Percentiles rank a stretch among this genome's conserved stretches.
These are phyloP conservation scores for Euura lappo DNA, from an alignment of 1,140 invertebrate species.

Conservation along the genomic window DNA sequence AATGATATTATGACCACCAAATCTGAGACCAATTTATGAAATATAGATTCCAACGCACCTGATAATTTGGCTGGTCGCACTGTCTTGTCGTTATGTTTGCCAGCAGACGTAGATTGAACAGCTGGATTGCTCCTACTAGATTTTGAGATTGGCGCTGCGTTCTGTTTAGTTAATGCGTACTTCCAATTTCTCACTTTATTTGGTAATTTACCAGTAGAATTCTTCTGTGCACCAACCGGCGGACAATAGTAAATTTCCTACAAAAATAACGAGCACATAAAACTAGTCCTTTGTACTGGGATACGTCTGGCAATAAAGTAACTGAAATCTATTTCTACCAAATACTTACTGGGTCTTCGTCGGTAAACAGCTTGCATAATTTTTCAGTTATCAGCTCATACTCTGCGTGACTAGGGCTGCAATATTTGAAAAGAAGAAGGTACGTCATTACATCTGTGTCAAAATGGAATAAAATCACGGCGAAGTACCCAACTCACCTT, in stretches of 20 bases:
- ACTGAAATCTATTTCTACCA: not conserved
- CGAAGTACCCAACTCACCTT: not conserved
- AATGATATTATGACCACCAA: not conserved
- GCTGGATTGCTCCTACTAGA: not conserved
- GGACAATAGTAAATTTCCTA: not conserved
- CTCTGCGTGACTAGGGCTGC: not conserved
- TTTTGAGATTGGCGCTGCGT: not conserved
- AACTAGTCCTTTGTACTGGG: not conserved
- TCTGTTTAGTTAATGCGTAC: not conserved
- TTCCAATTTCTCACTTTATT: not conserved
- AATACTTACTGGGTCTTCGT: not conserved
- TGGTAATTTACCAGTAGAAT: conserved; percentile 1
- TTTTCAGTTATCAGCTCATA: not conserved
- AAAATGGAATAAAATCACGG: not conserved
- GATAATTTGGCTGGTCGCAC: not conserved
- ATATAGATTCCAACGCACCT: not conserved
- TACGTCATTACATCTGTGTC: not conserved
- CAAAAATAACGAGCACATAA: not conserved
- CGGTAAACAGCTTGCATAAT: conserved; percentile 1
- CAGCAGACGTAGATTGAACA: not conserved
- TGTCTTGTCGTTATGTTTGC: not conserved
- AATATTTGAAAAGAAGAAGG: not conserved
- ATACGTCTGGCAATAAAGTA: not conserved
- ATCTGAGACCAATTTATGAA: not conserved
- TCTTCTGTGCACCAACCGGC: not conserved